These are phyloP conservation scores for Caenorhabditis tropicalis DNA, from an alignment of 1,140 invertebrate genomes.

Conservation along the genomic window DNA sequence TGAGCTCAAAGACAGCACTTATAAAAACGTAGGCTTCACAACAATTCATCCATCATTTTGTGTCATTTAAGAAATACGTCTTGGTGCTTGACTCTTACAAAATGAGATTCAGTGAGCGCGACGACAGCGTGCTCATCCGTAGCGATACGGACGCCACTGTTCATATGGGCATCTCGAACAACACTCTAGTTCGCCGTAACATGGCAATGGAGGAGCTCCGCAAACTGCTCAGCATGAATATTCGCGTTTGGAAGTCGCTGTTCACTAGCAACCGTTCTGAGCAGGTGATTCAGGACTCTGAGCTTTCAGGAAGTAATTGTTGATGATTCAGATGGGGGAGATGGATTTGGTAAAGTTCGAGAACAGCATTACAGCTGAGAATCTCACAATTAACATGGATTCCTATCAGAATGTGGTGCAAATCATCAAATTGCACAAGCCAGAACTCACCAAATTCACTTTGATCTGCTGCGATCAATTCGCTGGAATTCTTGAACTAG, in stretches of 20 bases:
- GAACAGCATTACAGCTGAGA: not conserved
- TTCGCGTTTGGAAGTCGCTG: not conserved
- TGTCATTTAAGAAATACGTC: not conserved
- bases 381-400: not conserved
- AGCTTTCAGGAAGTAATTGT: not conserved
- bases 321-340: not conserved
- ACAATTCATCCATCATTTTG: not conserved
- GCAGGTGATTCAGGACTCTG: not conserved
- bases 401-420: not conserved
- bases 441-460: not conserved
- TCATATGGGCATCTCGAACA: not conserved
- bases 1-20: not conserved
- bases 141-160: not conserved
- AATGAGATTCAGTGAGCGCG: not conserved
- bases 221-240: not conserved
- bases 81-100: not conserved
- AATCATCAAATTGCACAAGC: not conserved
- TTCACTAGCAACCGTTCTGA: not conserved
- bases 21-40: not conserved
- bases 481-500: not conserved
- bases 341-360: constrained; percentile 10
- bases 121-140: not conserved
- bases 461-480: not conserved
- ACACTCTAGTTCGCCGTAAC: not conserved
- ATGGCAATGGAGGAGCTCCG: constrained; percentile 12